A percentile compares a stretch with the other conserved stretches of the same genome.
phyloP scores from a whole-genome alignment of 2,113 vertebrate species.

The Numida meleagris region DNA sequence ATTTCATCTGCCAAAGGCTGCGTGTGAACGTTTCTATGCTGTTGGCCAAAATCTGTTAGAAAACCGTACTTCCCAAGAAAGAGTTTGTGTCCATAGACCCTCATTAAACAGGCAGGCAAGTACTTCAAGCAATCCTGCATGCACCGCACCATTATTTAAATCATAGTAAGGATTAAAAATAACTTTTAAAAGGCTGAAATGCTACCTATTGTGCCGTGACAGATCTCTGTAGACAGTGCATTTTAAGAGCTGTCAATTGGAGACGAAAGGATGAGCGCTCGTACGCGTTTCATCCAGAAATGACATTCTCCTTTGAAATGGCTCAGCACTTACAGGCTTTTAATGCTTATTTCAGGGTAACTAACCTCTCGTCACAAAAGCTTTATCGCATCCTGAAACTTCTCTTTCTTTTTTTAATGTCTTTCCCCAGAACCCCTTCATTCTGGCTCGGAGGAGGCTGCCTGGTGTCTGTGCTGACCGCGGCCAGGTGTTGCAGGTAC shows the following conservation, averaged over 20 bases:
- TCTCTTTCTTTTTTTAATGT: not conserved
- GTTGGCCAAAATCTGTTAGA: not conserved
- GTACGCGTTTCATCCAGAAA: not conserved
- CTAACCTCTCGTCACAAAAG: not conserved
- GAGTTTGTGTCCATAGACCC: not conserved
- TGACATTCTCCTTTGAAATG: not conserved
- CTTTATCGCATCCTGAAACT: not conserved
- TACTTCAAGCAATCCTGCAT: not conserved
- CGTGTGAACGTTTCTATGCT: not conserved
- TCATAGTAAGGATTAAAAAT: not conserved
- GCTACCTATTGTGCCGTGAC: not conserved
- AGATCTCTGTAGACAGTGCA: not conserved
- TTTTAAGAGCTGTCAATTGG: constrained; percentile 7
- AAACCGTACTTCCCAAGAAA: not conserved
- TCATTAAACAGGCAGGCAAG: not conserved
- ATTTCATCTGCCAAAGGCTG: not conserved
- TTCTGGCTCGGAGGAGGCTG: not conserved
- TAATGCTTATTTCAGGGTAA: not conserved
- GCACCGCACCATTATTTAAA: not conserved
- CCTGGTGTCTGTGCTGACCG: not conserved
- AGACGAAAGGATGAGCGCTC: not conserved
- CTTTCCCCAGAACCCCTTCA: not conserved
- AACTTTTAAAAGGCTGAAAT: not conserved
- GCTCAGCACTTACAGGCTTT: not conserved
- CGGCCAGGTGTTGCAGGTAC: fast-evolving